Percentiles rank a stretch among this genome's conserved stretches.
Conservation (phyloP, 2,113 vertebrate species). For the Pseudopodoces humilis region DNA sequence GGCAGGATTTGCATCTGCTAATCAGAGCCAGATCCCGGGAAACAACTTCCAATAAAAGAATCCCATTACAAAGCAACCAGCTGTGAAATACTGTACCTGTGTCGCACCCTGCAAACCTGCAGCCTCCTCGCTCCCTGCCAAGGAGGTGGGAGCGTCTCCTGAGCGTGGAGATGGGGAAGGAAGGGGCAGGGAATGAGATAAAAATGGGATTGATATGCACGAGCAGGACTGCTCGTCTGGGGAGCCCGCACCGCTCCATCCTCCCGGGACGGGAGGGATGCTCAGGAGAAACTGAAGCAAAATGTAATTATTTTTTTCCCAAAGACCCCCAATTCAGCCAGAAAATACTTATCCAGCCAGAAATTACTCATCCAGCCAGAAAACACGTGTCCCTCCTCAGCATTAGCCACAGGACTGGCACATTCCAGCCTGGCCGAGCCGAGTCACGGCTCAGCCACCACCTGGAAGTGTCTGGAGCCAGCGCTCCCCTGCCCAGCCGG, state of each 20-base stretch:
- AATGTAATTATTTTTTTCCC: accelerated
- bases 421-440: neutral
- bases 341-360: neutral
- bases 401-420: neutral
- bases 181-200: neutral
- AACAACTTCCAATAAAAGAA: slow-evolving; percentile 49
- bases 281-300: neutral
- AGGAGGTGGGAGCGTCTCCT: neutral
- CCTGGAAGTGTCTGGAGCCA: neutral
- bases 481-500: neutral
- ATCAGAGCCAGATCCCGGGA: slow-evolving; percentile 49
- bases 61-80: slow-evolving; percentile 43
- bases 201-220: neutral
- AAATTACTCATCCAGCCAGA: neutral
- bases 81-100: slow-evolving; percentile 64
- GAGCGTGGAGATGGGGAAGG: neutral
- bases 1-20: slow-evolving; percentile 36
- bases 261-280: too few relatives aligned
- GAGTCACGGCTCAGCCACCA: neutral
- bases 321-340: neutral
- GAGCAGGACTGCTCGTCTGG: accelerated
- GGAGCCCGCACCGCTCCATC: accelerated
- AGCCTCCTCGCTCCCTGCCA: neutral
- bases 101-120: slow-evolving; percentile 13
- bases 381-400: neutral